Evolutionary conservation across 2,113 vertebrate genomes (phyloP).

Genomic region (Pogona vitticeps): DNA sequence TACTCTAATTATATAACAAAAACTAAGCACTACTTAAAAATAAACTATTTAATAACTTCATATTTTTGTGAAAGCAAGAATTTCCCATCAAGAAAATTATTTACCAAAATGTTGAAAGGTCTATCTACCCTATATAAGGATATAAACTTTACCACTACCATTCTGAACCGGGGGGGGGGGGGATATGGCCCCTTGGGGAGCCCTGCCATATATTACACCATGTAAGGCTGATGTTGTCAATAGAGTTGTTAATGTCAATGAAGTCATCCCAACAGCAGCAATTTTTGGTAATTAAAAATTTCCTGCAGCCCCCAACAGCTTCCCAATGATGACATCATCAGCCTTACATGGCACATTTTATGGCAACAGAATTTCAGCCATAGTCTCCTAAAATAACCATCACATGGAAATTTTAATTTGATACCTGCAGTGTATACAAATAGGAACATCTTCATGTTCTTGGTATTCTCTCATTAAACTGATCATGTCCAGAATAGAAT

Average conservation of each 20-base stretch:
- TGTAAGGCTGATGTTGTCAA: too few species aligned
- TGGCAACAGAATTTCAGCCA: too few species aligned
- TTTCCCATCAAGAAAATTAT: background rate
- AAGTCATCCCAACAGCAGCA: too few species aligned
- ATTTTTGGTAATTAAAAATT: too few species aligned
- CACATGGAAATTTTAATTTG: conserved; percentile 36
- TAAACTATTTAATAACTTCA: background rate
- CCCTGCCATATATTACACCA: too few species aligned
- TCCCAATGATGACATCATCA: too few species aligned
- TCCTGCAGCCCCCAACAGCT: too few species aligned
- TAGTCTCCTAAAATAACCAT: background rate
- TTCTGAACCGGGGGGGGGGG: background rate
- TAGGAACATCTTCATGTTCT: conserved; percentile 92
- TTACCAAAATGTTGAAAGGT: background rate
- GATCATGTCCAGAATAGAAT: conserved; percentile 99
- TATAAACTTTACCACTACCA: background rate
- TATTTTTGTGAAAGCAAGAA: background rate
- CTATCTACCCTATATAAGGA: background rate
- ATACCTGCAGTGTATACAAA: conserved; percentile 97
- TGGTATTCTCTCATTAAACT: conserved; percentile 95
- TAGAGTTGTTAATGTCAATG: too few species aligned
- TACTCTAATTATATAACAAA: background rate
- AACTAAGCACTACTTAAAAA: background rate
- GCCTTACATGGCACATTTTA: too few species aligned
- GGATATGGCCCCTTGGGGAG: too few species aligned